These are phyloP conservation scores for Hephaestus fuliginosus DNA, from an alignment of 2,797 vertebrate species.

Conservation along the genomic window DNA sequence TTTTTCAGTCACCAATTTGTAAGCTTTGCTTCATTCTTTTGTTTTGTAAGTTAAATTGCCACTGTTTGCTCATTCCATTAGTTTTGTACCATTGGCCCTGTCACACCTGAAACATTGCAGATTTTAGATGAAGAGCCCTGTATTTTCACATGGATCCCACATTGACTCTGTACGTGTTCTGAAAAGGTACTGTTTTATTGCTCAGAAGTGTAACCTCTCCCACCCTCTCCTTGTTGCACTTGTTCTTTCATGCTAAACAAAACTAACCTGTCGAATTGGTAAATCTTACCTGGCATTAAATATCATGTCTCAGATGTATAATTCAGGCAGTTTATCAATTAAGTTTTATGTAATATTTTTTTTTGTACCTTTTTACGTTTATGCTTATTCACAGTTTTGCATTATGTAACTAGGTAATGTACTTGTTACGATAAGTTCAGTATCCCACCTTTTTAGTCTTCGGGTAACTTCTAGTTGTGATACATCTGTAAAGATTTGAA, in stretches of 20 bases:
- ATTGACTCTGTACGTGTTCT: conserved; percentile 68
- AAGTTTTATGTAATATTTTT: conserved; percentile 62
- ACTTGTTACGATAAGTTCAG: conserved; percentile 79
- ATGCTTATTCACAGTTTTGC: conserved; percentile 81
- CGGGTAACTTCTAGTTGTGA: conserved; percentile 85
- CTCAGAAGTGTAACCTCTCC: conserved; percentile 73
- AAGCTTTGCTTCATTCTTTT: conserved; percentile 63
- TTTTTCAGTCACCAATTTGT: conserved; percentile 77
- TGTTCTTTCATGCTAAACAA: conserved; percentile 67
- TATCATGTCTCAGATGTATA: conserved; percentile 77
- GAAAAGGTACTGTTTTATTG: conserved; percentile 80
- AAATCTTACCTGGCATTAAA: conserved; percentile 65
- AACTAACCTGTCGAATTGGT: conserved; percentile 59
- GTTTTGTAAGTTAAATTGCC: conserved; percentile 68
- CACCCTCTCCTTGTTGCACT: conserved; percentile 76
- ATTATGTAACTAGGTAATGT: conserved; percentile 84
- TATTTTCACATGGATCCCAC: conserved; percentile 52
- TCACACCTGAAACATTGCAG: conserved; percentile 53
- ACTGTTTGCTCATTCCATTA: conserved; percentile 62
- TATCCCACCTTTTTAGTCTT: conserved; percentile 83
- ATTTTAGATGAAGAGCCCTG: conserved; percentile 61
- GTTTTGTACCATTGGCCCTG: conserved; percentile 65
- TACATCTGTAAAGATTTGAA: conserved; percentile 87
- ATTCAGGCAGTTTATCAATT: conserved; percentile 72
- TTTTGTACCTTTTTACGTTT: conserved; percentile 76